Percentiles rank a stretch among this genome's conserved stretches.
Evolutionary conservation across 2,888 invertebrate genomes (phyloP).

Genomic region (Ormyrus rosae): DNA sequence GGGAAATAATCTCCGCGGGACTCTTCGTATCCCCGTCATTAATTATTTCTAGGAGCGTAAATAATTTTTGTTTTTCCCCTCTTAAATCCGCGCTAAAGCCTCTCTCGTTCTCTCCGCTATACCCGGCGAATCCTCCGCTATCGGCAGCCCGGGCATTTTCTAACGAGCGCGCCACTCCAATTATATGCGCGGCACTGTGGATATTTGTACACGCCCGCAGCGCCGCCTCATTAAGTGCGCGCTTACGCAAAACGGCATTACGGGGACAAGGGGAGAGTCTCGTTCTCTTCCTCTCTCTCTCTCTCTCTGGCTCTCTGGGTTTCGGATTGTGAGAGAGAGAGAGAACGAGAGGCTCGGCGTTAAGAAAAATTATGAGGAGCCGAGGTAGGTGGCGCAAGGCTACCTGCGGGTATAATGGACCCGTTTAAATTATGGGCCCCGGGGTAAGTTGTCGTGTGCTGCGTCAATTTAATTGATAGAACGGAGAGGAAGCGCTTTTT

Average conservation of each 20-base stretch:
- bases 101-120: background rate
- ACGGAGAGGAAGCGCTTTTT: background rate
- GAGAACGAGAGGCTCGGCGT: background rate
- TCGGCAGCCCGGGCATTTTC: constrained; percentile 5
- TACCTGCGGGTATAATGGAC: background rate
- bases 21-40: background rate
- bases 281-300: background rate
- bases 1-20: background rate
- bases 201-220: background rate
- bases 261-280: background rate
- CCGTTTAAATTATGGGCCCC: background rate
- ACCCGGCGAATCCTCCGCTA: background rate
- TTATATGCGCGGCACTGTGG: constrained; percentile 26
- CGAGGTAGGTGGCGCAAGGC: background rate
- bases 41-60: constrained; percentile 25
- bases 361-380: constrained; percentile 36
- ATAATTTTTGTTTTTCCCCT: constrained; percentile 11
- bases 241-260: constrained; percentile 14
- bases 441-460: constrained; percentile 25
- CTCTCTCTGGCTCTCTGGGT: background rate
- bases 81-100: background rate
- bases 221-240: constrained; percentile 30
- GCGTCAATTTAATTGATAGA: constrained; percentile 39
- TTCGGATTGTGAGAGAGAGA: background rate
- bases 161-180: constrained; percentile 43